Percentiles rank a stretch among this genome's conserved stretches.
These are phyloP conservation scores for Diaphora mendica DNA, from an alignment of 2,888 invertebrate genomes.

Conservation along the genomic window DNA sequence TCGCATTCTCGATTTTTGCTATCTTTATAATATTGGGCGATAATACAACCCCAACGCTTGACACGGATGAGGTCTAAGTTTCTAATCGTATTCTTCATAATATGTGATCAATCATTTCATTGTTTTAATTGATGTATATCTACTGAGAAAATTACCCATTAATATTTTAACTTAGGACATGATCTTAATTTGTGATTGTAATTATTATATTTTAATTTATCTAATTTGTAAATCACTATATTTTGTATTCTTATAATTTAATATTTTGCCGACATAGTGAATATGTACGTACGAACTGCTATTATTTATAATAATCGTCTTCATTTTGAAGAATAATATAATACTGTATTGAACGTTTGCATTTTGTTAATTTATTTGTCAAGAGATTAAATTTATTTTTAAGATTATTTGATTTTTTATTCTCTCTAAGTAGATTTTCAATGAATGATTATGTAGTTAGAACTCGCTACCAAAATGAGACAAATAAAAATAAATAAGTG, in stretches of 20 bases:
- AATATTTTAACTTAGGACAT: conserved; percentile 70
- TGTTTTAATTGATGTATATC: conserved; percentile 42
- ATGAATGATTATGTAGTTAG: neutral
- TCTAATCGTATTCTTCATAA: conserved; percentile 51
- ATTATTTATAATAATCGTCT: conserved; percentile 77
- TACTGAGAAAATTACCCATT: conserved; percentile 50
- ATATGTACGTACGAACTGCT: conserved; percentile 63
- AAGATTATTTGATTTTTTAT: conserved; percentile 62
- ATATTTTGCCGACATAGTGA: conserved; percentile 67
- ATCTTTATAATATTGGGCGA: conserved; percentile 62
- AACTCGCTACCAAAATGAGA: conserved; percentile 16
- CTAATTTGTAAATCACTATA: conserved; percentile 65
- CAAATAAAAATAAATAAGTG: conserved; percentile 38
- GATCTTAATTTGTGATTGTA: conserved; percentile 64
- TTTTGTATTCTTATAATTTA: conserved; percentile 68
- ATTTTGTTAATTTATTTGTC: conserved; percentile 85
- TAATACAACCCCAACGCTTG: conserved; percentile 71
- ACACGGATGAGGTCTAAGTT: conserved; percentile 54
- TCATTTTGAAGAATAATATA: conserved; percentile 69
- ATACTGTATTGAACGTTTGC: conserved; percentile 70
- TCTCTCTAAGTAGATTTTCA: conserved; percentile 15
- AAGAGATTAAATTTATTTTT: conserved; percentile 84
- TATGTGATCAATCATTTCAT: conserved; percentile 46
- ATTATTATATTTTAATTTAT: conserved; percentile 65
- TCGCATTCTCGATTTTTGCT: conserved; percentile 65